Percentiles rank a stretch among this genome's conserved stretches.
These are phyloP conservation scores for Pao palembangensis DNA, from an alignment of 2,113 vertebrate species.

Conservation along the genomic window DNA sequence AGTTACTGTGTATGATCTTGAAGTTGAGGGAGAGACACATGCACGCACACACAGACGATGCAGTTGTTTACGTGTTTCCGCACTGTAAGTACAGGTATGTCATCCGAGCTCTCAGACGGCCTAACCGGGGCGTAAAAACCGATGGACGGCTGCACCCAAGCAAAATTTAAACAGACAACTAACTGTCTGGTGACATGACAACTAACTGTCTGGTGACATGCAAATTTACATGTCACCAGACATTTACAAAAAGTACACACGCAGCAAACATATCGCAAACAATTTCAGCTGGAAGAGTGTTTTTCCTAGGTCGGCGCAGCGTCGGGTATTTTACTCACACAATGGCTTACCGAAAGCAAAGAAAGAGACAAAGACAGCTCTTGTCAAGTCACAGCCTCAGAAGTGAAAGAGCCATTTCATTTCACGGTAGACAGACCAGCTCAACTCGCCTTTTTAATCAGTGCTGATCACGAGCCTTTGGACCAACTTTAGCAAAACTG, in stretches of 20 bases:
- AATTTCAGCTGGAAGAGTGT: too few relatives aligned
- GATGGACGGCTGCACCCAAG: constrained; percentile 21
- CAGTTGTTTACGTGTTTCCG: constrained; percentile 45
- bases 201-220: constrained; percentile 42
- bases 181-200: constrained; percentile 41
- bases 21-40: constrained; percentile 21
- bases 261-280: background rate
- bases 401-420: too few relatives aligned
- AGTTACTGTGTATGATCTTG: constrained; percentile 20
- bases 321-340: too few relatives aligned
- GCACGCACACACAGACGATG: constrained; percentile 4
- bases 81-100: constrained; percentile 68
- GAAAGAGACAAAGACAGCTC: too few relatives aligned
- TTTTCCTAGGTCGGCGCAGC: too few relatives aligned
- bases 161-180: constrained; percentile 35
- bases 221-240: constrained; percentile 27
- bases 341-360: too few relatives aligned
- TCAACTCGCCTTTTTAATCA: too few relatives aligned
- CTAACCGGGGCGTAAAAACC: constrained; percentile 26
- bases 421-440: too few relatives aligned
- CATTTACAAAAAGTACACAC: too few relatives aligned
- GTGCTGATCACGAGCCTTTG: background rate
- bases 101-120: constrained; percentile 29
- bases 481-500: constrained; percentile 34
- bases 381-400: too few relatives aligned